Evolutionary conservation across 2,113 vertebrate genomes (phyloP).

Genomic region (Trematomus loennbergii): DNA sequence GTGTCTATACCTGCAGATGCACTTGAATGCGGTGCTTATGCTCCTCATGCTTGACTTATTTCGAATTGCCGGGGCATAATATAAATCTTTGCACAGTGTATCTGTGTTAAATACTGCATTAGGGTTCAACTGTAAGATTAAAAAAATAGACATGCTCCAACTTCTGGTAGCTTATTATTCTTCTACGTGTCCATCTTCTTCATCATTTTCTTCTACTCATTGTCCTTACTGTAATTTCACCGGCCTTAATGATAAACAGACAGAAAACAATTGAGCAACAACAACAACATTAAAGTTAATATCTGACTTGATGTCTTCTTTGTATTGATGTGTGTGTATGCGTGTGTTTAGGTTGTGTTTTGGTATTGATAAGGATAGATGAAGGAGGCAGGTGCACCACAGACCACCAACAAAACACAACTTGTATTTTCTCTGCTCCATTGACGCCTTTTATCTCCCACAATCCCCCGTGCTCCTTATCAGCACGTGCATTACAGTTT

Average conservation of each 20-base stretch:
- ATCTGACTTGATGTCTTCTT: background rate
- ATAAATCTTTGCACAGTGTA: conserved; percentile 4
- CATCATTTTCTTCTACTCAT: too few relatives aligned
- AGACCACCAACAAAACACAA: conserved; percentile 35
- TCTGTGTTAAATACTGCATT: background rate
- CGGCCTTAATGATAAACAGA: background rate
- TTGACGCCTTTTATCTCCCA: conserved; percentile 29
- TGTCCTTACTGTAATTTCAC: background rate
- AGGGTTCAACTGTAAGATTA: background rate
- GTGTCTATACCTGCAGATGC: too few relatives aligned
- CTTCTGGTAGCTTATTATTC: too few relatives aligned
- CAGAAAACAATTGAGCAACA: background rate
- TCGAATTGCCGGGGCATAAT: background rate
- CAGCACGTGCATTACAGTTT: conserved; percentile 20
- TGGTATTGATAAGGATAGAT: conserved; percentile 1
- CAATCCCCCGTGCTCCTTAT: conserved; percentile 37
- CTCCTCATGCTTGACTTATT: too few relatives aligned
- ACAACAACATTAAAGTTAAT: background rate
- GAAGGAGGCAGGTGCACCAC: conserved; percentile 26
- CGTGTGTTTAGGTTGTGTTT: conserved; percentile 10
- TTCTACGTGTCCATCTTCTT: background rate
- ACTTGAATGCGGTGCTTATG: too few relatives aligned
- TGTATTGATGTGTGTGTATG: background rate
- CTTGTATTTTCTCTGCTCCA: conserved; percentile 25
- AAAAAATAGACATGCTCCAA: background rate